Conservation (phyloP, 2,888 invertebrate species). For the Margaritifera margaritifera region DNA sequence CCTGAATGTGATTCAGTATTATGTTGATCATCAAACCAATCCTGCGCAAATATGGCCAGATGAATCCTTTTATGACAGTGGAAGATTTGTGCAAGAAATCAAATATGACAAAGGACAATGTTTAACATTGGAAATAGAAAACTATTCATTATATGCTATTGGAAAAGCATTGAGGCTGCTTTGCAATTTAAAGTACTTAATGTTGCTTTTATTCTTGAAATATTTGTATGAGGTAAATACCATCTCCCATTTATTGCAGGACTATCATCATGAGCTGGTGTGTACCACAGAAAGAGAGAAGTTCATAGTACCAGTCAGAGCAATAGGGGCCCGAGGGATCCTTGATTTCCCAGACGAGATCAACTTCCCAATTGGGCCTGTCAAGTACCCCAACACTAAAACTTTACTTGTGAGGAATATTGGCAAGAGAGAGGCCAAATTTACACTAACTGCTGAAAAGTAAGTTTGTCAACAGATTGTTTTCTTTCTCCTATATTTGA, state of each 20-base stretch:
- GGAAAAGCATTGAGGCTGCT: no score
- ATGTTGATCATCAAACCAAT: no score
- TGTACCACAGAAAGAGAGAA: conserved; percentile 73
- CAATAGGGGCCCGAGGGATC: conserved; percentile 77
- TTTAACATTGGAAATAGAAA: no score
- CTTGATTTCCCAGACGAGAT: conserved; percentile 79
- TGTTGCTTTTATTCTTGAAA: no score
- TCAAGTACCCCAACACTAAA: conserved; percentile 75
- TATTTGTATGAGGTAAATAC: no score
- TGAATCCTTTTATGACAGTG: no score
- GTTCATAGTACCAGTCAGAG: conserved; percentile 74
- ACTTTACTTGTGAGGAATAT: conserved; percentile 77
- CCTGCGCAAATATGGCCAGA: no score
- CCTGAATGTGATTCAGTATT: no score
- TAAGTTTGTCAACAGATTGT: conserved; percentile 55
- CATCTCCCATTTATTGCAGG: conserved; percentile 50
- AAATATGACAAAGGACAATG: no score
- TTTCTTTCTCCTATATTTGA: neutral
- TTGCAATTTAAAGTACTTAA: no score
- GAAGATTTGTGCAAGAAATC: no score
- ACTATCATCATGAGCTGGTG: conserved; percentile 72
- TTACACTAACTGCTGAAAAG: conserved; percentile 74
- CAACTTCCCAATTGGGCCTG: conserved; percentile 75
- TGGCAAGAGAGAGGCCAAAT: conserved; percentile 75
- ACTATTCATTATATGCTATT: no score